These are phyloP conservation scores for Tenthredo amoena DNA, from an alignment of 2,888 invertebrate genomes.

Conservation along the genomic window DNA sequence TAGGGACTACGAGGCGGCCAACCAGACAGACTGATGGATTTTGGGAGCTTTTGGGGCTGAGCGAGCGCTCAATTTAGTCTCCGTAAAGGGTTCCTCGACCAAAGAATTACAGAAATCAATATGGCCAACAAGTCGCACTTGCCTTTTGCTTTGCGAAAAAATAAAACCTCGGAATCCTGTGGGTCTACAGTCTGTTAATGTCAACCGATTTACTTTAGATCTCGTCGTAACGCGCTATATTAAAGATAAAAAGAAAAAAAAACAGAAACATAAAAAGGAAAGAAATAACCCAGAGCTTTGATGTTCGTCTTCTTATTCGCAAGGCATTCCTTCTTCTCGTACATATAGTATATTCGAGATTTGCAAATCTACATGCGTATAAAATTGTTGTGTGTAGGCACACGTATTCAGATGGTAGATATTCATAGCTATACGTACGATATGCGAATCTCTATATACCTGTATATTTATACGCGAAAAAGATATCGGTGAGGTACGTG, in stretches of 20 bases:
- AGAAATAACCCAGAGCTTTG: background rate
- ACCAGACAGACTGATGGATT: conserved; percentile 39
- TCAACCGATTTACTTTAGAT: background rate
- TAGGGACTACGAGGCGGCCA: background rate
- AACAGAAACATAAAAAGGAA: background rate
- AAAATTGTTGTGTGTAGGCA: background rate
- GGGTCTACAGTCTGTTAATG: background rate
- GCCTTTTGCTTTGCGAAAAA: background rate
- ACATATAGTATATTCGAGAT: background rate
- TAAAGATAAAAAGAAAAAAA: background rate
- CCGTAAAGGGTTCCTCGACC: conserved; percentile 29
- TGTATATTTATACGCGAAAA: background rate
- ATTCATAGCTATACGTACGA: background rate
- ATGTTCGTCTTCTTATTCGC: background rate
- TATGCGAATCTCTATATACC: background rate
- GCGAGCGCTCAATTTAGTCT: conserved; percentile 44
- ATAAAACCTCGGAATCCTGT: background rate
- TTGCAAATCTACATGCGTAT: background rate
- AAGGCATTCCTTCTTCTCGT: background rate
- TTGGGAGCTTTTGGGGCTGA: conserved; percentile 36
- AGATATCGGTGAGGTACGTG: background rate
- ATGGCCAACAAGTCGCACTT: conserved; percentile 48
- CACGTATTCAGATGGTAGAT: background rate
- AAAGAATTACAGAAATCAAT: conserved; percentile 48
- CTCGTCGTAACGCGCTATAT: background rate